phyloP scores from a whole-genome alignment of 2,888 invertebrate genomes.

The Euphydryas editha region DNA sequence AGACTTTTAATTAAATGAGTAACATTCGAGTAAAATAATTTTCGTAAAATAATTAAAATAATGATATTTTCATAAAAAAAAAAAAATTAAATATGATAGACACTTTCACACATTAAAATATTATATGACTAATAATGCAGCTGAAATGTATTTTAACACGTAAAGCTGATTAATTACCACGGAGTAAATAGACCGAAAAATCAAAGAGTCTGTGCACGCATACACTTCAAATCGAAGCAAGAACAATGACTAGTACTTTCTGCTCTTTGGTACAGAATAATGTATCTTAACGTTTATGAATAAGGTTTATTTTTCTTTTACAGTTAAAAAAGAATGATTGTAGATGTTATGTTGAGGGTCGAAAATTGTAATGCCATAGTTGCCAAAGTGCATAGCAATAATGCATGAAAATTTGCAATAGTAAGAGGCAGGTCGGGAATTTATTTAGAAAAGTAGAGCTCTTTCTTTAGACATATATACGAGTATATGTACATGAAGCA shows the following conservation, averaged over 20 bases:
- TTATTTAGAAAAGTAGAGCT: slow-evolving; percentile 15
- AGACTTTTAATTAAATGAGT: no score
- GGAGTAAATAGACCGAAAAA: slow-evolving; percentile 74
- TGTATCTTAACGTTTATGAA: neutral
- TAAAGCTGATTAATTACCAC: slow-evolving; percentile 64
- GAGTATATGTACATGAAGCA: slow-evolving; percentile 14
- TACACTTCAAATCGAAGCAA: slow-evolving; percentile 35
- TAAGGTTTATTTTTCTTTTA: slow-evolving; percentile 18
- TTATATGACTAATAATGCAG: slow-evolving; percentile 4
- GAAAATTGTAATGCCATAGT: slow-evolving; percentile 39
- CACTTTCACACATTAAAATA: slow-evolving; percentile 12
- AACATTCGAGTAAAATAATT: no score
- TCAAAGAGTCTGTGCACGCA: slow-evolving; percentile 64
- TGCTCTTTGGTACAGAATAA: slow-evolving; percentile 15
- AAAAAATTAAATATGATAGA: neutral
- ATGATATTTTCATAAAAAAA: neutral
- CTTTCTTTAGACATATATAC: slow-evolving; percentile 11
- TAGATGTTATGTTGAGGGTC: slow-evolving; percentile 33
- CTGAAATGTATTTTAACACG: slow-evolving; percentile 25
- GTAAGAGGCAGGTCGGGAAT: slow-evolving; percentile 29
- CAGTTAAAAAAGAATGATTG: slow-evolving; percentile 7
- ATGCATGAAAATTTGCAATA: slow-evolving; percentile 44
- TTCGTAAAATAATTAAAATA: no score
- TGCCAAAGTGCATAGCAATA: slow-evolving; percentile 39
- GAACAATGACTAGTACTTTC: slow-evolving; percentile 40